These are phyloP conservation scores for Frankliniella fusca DNA, from an alignment of 2,888 invertebrate genomes.

Conservation along the genomic window DNA sequence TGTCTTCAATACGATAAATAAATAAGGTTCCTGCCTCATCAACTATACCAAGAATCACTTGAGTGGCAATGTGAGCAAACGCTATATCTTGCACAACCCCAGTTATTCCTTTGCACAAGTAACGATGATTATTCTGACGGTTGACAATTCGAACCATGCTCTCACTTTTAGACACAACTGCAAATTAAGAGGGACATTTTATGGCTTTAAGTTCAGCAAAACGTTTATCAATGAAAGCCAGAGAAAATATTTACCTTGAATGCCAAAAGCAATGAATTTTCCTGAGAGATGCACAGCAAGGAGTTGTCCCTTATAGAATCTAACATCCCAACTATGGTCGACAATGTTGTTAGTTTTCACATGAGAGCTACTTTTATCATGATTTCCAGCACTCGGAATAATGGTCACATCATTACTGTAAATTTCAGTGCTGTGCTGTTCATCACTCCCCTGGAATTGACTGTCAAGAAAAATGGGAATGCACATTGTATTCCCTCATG, in stretches of 20 bases:
- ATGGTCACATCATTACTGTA: conserved; percentile 63
- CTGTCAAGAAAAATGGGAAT: conserved; percentile 45
- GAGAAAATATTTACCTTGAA: conserved; percentile 63
- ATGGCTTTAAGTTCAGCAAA: neutral
- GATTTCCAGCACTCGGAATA: conserved; percentile 65
- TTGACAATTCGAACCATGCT: conserved; percentile 83
- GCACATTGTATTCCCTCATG: neutral
- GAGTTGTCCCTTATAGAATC: conserved; percentile 80
- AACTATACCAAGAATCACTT: conserved; percentile 78
- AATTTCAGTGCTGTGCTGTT: conserved; percentile 56
- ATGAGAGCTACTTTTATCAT: conserved; percentile 79
- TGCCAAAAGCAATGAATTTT: conserved; percentile 82
- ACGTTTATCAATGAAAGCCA: neutral
- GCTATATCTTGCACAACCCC: conserved; percentile 87
- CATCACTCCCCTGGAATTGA: conserved; percentile 58
- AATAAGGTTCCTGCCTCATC: conserved; percentile 81
- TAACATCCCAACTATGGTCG: conserved; percentile 89
- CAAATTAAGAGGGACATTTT: neutral
- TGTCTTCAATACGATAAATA: conserved; percentile 70
- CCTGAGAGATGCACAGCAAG: conserved; percentile 83
- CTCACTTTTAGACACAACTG: conserved; percentile 45
- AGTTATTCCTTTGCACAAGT: conserved; percentile 79
- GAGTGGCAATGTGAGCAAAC: conserved; percentile 76
- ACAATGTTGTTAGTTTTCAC: conserved; percentile 86
- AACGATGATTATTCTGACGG: conserved; percentile 67